A percentile compares a stretch with the other conserved stretches of the same genome.
phyloP scores from a whole-genome alignment of 2,888 invertebrate species.

The Amphimallon solstitiale region DNA sequence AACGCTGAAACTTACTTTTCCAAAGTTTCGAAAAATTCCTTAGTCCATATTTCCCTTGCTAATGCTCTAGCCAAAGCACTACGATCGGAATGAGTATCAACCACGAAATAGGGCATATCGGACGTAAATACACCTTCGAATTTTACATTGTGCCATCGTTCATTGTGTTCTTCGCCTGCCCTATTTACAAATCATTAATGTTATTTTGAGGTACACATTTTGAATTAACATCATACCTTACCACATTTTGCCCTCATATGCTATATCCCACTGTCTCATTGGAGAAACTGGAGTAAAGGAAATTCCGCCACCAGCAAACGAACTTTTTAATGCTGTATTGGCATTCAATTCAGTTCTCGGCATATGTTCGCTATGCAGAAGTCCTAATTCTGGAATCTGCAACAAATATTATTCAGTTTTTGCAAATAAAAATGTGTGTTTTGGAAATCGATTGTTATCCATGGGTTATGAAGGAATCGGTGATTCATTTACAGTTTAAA shows the following conservation, averaged over 20 bases:
- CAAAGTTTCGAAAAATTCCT: constrained; percentile 72
- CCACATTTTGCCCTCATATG: constrained; percentile 77
- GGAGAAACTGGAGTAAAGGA: constrained; percentile 73
- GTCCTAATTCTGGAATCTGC: constrained; percentile 74
- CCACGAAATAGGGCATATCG: constrained; percentile 74
- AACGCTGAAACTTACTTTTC: constrained; percentile 66
- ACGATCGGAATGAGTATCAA: constrained; percentile 76
- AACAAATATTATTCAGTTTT: no score
- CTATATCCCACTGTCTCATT: constrained; percentile 79
- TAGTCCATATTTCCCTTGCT: constrained; percentile 79
- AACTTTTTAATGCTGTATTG: constrained; percentile 60
- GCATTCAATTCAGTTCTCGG: constrained; percentile 76
- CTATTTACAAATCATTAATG: neutral
- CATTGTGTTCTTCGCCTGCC: constrained; percentile 20
- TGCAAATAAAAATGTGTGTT: no score
- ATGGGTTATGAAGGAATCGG: no score
- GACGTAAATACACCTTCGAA: constrained; percentile 74
- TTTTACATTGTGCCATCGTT: constrained; percentile 63
- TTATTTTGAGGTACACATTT: neutral
- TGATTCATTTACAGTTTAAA: no score
- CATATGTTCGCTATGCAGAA: constrained; percentile 74
- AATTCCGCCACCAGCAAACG: constrained; percentile 77
- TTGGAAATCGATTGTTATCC: no score
- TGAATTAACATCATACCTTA: constrained; percentile 50
- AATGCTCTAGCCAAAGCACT: constrained; percentile 76